A percentile compares a stretch with the other conserved stretches of the same genome.
Conservation (phyloP, 2,888 invertebrate species). For the Melanotus villosus region DNA sequence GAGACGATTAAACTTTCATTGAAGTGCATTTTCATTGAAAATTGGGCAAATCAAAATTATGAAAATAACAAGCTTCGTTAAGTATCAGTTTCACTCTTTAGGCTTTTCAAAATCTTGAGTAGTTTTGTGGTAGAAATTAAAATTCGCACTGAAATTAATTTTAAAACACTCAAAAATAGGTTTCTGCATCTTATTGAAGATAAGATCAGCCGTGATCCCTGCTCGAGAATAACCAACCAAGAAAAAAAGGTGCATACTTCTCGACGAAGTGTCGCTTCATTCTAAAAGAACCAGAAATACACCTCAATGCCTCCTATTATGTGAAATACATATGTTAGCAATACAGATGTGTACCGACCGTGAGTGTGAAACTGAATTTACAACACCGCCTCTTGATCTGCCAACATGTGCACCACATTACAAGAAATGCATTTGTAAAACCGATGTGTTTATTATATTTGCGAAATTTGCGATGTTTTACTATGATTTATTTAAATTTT, state of each 20-base stretch:
- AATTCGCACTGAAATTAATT: too few relatives aligned
- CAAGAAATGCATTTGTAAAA: slow-evolving; percentile 43
- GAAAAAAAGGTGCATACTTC: slow-evolving; percentile 1
- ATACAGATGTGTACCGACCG: slow-evolving; percentile 45
- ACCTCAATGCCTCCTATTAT: slow-evolving; percentile 52
- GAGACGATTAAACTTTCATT: too few relatives aligned
- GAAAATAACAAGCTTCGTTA: too few relatives aligned
- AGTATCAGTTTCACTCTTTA: too few relatives aligned
- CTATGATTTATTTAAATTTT: neutral
- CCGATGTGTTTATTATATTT: slow-evolving; percentile 24
- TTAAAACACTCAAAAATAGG: too few relatives aligned
- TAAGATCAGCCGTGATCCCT: neutral
- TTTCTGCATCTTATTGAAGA: neutral
- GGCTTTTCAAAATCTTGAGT: too few relatives aligned
- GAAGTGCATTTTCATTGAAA: too few relatives aligned
- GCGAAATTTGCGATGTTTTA: slow-evolving; percentile 22
- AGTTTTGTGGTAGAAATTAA: too few relatives aligned
- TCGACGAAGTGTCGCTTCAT: slow-evolving; percentile 14
- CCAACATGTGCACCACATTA: slow-evolving; percentile 49
- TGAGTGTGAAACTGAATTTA: slow-evolving; percentile 50
- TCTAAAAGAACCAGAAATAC: slow-evolving; percentile 48
- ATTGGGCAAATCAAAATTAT: too few relatives aligned
- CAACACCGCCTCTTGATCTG: slow-evolving; percentile 52
- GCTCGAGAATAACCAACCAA: neutral
- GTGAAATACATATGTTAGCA: slow-evolving; percentile 50